Percentiles rank a stretch among this genome's conserved stretches.
Evolutionary conservation across 2,888 invertebrate species (phyloP).

Genomic region (Agrochola lychnidis): DNA sequence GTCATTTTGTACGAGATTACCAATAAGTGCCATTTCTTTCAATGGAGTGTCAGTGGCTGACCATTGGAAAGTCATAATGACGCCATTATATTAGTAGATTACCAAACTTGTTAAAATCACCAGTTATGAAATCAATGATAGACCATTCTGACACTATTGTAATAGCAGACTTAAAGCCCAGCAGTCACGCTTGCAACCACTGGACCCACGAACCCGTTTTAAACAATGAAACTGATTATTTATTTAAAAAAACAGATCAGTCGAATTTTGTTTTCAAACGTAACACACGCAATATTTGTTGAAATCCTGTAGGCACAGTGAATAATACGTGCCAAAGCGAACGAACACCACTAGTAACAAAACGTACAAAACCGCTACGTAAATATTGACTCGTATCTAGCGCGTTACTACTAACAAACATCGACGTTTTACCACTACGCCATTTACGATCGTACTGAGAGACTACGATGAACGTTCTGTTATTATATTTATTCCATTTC

Average conservation of each 20-base stretch:
- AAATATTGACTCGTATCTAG: constrained; percentile 22
- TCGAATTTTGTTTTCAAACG: too few species aligned
- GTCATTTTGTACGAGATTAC: too few species aligned
- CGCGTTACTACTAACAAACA: constrained; percentile 15
- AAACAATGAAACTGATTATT: neutral
- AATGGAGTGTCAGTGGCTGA: too few species aligned
- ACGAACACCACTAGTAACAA: neutral
- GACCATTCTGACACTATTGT: too few species aligned
- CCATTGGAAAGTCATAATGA: too few species aligned
- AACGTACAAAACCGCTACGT: neutral
- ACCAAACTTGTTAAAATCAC: too few species aligned
- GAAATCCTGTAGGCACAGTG: constrained; percentile 2
- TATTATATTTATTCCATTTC: neutral
- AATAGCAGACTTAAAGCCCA: too few species aligned
- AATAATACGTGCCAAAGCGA: constrained; percentile 12
- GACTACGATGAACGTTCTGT: neutral
- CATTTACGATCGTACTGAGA: neutral
- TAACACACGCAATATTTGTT: neutral
- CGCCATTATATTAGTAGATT: too few species aligned
- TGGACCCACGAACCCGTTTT: neutral
- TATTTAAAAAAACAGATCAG: too few species aligned
- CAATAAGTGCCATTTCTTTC: too few species aligned
- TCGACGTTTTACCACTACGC: neutral
- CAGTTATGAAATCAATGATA: too few species aligned
- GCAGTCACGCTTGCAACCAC: neutral